These are phyloP conservation scores for Euthynnus affinis DNA, from an alignment of 2,797 vertebrate species.

Conservation along the genomic window DNA sequence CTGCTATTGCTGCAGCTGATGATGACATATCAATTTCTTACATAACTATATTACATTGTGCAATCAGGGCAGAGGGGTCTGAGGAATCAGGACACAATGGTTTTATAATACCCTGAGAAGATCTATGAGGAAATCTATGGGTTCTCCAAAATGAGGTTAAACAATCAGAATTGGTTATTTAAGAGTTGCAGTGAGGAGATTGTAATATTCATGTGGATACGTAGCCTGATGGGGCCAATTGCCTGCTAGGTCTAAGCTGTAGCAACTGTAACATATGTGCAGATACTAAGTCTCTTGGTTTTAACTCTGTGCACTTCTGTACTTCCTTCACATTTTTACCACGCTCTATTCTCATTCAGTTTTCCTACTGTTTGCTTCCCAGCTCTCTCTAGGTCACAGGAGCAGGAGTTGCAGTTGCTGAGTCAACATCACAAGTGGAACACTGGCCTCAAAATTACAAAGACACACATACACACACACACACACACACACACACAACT, in stretches of 20 bases:
- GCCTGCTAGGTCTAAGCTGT: background rate
- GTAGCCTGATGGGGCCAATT: background rate
- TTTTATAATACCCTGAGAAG: slow-evolving; percentile 71
- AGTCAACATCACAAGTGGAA: slow-evolving; percentile 80
- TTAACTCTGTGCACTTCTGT: slow-evolving; percentile 38
- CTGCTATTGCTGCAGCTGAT: slow-evolving; percentile 60
- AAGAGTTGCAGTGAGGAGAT: background rate
- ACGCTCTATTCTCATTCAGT: slow-evolving; percentile 38
- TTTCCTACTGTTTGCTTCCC: slow-evolving; percentile 40
- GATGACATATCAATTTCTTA: slow-evolving; percentile 77
- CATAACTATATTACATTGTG: slow-evolving; percentile 82
- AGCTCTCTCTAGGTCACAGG: slow-evolving; percentile 71
- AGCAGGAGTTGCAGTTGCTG: slow-evolving; percentile 70
- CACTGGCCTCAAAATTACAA: slow-evolving; percentile 58
- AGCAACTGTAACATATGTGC: background rate
- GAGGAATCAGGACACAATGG: slow-evolving; percentile 73
- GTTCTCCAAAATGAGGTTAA: slow-evolving; percentile 50
- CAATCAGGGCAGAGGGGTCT: slow-evolving; percentile 74
- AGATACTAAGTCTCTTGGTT: slow-evolving; percentile 20
- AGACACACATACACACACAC: slow-evolving; percentile 26
- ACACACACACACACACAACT: slow-evolving; percentile 30
- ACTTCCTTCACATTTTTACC: slow-evolving; percentile 32
- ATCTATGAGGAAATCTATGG: slow-evolving; percentile 55
- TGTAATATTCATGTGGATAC: slow-evolving; percentile 1
- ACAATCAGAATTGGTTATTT: slow-evolving; percentile 38